Evolutionary conservation across 2,797 vertebrate genomes (phyloP), one percentile per base, ranked within the genome.

Genomic region (Coregonus ussuriensis): DNA sequence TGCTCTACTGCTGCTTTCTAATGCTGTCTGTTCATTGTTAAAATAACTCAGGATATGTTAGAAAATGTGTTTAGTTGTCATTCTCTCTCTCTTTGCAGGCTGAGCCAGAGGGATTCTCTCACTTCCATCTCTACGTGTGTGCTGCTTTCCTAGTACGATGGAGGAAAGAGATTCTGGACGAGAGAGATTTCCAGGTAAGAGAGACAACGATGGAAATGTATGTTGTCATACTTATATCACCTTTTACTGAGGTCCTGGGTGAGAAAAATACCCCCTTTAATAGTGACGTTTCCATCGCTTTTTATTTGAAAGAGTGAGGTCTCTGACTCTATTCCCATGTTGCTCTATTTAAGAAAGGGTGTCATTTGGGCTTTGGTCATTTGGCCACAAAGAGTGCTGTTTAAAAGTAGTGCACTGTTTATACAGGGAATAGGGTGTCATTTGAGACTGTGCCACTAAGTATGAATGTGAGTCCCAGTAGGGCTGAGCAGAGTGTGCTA

Each of bases 101-200:
- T 69, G 98, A 99, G 93, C 97, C 98, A 16, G 98, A 99, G 88
- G 98, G 98, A 25, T 99, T 99, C 93, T 99, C 98, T 72, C 98
- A 96, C 83, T 99, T 99, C 92, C 98, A 99, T 91, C 90, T 99
- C 76, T 99, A 99, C 4, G 98, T 99, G 69, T 99, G 98, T 13
- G 98, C 98, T 2, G 98, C 98, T 82, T 99, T 99, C 91, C 94
- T 99, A 81, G 93, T 98, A 87, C 93, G 94, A 77, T 99, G 98
- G 98, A 95, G 96, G 90, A 98, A 95, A 89, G 95, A 99, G 88
- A 98, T 99, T 80, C 93, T 99, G 15, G 97, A 97, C 78, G 98
- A 99, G 88, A 95, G 92, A 88, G 98, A 99, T 87, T 99, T 99
- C 88, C 98, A 99, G 92, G 98, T 99, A 95, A 95, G 87, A 85